Evolutionary conservation across 1,140 invertebrate species (phyloP).

Genomic region (Drosophila teissieri): DNA sequence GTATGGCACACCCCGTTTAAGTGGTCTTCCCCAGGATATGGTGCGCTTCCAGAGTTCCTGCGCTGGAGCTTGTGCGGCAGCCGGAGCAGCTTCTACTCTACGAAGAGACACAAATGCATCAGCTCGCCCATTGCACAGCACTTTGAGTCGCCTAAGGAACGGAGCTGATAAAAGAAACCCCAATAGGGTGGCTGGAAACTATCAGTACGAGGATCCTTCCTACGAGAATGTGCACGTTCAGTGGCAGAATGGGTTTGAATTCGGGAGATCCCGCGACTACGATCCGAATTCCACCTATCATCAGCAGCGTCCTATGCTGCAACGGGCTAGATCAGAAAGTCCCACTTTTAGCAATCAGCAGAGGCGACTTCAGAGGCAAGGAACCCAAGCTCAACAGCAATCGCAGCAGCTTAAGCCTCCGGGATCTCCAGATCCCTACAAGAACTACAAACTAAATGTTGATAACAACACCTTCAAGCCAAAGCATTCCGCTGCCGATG

Average conservation of each 20-base stretch:
- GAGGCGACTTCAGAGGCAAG: slow-evolving; percentile 62
- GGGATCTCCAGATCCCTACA: slow-evolving; percentile 70
- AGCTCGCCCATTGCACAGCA: slow-evolving; percentile 70
- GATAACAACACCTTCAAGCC: slow-evolving; percentile 83
- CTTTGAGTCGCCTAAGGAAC: slow-evolving; percentile 66
- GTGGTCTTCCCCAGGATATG: slow-evolving; percentile 75
- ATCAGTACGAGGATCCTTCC: slow-evolving; percentile 78
- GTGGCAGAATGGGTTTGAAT: slow-evolving; percentile 84
- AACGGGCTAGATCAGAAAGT: slow-evolving; percentile 78
- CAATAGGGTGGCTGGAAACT: slow-evolving; percentile 44
- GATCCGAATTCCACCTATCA: slow-evolving; percentile 59
- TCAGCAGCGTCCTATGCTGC: slow-evolving; percentile 64
- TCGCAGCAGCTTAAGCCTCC: slow-evolving; percentile 18
- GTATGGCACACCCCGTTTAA: slow-evolving; percentile 73
- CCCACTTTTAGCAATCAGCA: slow-evolving; percentile 80
- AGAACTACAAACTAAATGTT: slow-evolving; percentile 77
- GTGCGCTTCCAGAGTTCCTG: slow-evolving; percentile 73
- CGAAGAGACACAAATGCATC: slow-evolving; percentile 46
- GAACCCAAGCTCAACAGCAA: slow-evolving; percentile 48
- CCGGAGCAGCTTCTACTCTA: slow-evolving; percentile 20
- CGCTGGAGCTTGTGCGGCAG: slow-evolving; percentile 25
- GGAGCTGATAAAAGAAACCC: slow-evolving; percentile 45
- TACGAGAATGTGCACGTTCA: slow-evolving; percentile 84
- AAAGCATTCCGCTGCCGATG: slow-evolving; percentile 50
- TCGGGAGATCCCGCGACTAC: slow-evolving; percentile 77